A percentile compares a stretch with the other conserved stretches of the same genome.
Evolutionary conservation across 2,888 invertebrate genomes (phyloP).

Genomic region (Erebia aethiops): DNA sequence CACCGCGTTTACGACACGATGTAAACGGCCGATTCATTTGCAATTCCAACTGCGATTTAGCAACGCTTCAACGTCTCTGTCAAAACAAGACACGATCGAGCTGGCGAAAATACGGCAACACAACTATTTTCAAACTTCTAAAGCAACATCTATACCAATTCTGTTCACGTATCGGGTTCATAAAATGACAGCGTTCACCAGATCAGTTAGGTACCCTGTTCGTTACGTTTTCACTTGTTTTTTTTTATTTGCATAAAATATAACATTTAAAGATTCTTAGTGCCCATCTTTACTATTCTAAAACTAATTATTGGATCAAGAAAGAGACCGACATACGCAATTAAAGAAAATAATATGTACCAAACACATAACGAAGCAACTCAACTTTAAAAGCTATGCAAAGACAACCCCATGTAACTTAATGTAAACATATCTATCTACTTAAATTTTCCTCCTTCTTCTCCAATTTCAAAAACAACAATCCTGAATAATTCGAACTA

Average conservation of each 20-base stretch:
- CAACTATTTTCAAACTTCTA: background rate
- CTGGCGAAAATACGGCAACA: constrained; percentile 3
- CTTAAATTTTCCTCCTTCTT: no score
- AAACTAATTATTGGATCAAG: background rate
- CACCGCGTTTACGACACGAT: constrained; percentile 78
- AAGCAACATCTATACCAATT: no score
- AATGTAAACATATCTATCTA: no score
- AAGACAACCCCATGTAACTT: background rate
- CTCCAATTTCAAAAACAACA: no score
- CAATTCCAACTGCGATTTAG: constrained; percentile 78
- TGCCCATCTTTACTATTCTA: no score
- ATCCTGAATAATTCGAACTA: background rate
- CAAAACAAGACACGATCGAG: constrained; percentile 33
- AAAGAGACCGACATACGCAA: background rate
- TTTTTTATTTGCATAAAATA: no score
- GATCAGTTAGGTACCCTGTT: no score
- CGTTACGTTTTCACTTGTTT: no score
- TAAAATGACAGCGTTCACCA: no score
- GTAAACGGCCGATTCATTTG: constrained; percentile 82
- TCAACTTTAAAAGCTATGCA: background rate
- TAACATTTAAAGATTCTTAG: no score
- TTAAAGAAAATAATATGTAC: background rate
- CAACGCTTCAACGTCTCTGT: constrained; percentile 53
- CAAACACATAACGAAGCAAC: background rate
- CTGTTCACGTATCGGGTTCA: no score